phyloP scores from a whole-genome alignment of 2,888 invertebrate genomes.

The Muschampia plurimacula region DNA sequence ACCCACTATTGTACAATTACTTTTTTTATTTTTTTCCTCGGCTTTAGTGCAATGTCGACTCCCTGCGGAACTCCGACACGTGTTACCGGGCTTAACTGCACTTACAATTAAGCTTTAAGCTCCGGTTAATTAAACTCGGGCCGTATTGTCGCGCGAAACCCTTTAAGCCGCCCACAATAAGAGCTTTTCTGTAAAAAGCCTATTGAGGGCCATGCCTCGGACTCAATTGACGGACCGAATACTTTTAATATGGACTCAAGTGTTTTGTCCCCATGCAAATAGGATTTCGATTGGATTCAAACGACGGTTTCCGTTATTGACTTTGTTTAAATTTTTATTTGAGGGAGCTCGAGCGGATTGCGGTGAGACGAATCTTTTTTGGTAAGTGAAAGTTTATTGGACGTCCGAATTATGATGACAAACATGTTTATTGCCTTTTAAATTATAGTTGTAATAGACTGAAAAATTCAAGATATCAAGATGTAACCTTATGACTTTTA shows the following conservation, averaged over 20 bases:
- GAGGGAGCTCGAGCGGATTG: slow-evolving; percentile 39
- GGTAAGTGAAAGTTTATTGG: slow-evolving; percentile 12
- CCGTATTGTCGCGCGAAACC: slow-evolving; percentile 77
- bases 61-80: slow-evolving; percentile 76
- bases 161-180: slow-evolving; percentile 77
- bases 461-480: too few species aligned
- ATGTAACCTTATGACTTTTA: too few species aligned
- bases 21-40: too few species aligned
- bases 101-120: slow-evolving; percentile 84
- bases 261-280: slow-evolving; percentile 56
- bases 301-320: slow-evolving; percentile 58
- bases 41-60: too few species aligned
- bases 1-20: too few species aligned
- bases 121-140: slow-evolving; percentile 82
- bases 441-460: neutral
- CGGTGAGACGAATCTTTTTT: slow-evolving; percentile 32
- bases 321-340: slow-evolving; percentile 48
- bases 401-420: neutral
- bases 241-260: slow-evolving; percentile 55
- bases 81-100: slow-evolving; percentile 80
- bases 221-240: slow-evolving; percentile 61
- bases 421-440: neutral
- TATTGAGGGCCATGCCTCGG: slow-evolving; percentile 60
- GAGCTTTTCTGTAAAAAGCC: slow-evolving; percentile 72
- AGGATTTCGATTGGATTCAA: slow-evolving; percentile 56